A percentile compares a stretch with the other conserved stretches of the same genome.
Evolutionary conservation across 35 echinoderm and acorn worm species (phyloP).

Genomic region (Nesometra sesokonis): DNA sequence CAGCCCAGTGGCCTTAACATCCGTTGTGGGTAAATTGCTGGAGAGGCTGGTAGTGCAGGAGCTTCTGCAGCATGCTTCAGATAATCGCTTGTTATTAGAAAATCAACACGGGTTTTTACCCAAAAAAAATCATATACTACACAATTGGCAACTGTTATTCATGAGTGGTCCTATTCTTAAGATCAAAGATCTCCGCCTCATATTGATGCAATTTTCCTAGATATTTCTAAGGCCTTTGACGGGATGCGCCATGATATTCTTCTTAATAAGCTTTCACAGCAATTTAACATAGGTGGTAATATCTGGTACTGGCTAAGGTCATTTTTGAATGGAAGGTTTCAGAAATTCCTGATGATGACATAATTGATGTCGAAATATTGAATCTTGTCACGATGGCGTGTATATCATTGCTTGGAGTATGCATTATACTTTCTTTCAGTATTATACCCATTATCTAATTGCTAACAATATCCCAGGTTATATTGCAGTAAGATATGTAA

Average conservation of each 20-base stretch:
- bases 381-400: too few species aligned
- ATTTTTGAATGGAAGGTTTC: background rate
- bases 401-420: too few species aligned
- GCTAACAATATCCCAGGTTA: too few species aligned
- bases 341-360: too few species aligned
- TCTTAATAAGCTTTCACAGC: conserved; percentile 20
- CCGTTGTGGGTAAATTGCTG: conserved; percentile 22
- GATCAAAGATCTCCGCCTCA: background rate
- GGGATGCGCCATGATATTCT: conserved; percentile 14
- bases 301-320: conserved; percentile 33
- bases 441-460: too few species aligned
- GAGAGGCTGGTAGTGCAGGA: background rate
- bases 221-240: conserved; percentile 35
- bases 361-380: too few species aligned
- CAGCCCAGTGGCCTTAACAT: conserved; percentile 29
- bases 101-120: background rate
- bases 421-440: too few species aligned
- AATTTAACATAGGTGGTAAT: conserved; percentile 23
- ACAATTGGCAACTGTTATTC: background rate
- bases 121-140: background rate
- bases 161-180: background rate
- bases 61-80: background rate
- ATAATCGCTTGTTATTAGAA: background rate
- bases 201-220: background rate
- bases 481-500: too few species aligned